Conservation (phyloP, 2,888 invertebrate genomes). For the Charanyca ferruginea region DNA sequence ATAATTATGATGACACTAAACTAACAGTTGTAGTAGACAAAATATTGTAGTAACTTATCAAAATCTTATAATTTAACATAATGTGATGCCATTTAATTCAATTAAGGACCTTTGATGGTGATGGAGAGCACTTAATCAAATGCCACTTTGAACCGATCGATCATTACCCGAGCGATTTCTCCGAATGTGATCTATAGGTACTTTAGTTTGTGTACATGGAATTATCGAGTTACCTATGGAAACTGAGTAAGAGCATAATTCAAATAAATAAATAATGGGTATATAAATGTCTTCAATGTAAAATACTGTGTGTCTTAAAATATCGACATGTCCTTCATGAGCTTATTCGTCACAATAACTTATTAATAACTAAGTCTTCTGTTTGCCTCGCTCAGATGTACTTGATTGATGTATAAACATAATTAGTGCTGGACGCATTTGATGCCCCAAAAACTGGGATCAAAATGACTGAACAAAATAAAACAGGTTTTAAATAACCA, state of each 20-base stretch:
- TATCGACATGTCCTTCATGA: neutral
- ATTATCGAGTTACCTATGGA: neutral
- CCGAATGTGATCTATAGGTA: constrained; percentile 5
- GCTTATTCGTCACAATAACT: constrained; percentile 4
- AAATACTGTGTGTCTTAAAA: neutral
- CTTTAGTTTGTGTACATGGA: constrained; percentile 1
- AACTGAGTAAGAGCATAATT: neutral
- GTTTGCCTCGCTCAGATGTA: neutral
- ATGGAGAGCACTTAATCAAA: constrained; percentile 29
- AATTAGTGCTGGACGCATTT: constrained; percentile 7
- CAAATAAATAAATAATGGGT: neutral
- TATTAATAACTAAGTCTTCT: constrained; percentile 5
- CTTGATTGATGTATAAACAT: neutral
- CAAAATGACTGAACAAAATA: neutral
- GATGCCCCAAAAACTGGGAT: neutral
- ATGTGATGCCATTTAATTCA: constrained; percentile 24
- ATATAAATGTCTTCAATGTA: neutral
- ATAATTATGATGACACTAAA: too few relatives aligned
- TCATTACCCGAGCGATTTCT: constrained; percentile 29
- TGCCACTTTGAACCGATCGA: constrained; percentile 27
- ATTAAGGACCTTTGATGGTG: neutral
- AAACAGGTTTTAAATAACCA: too few relatives aligned
- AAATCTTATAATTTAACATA: neutral
- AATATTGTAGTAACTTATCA: neutral
- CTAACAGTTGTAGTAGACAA: too few relatives aligned